Conservation (phyloP, 2,888 invertebrate genomes). For the Thymelicus lineola region DNA sequence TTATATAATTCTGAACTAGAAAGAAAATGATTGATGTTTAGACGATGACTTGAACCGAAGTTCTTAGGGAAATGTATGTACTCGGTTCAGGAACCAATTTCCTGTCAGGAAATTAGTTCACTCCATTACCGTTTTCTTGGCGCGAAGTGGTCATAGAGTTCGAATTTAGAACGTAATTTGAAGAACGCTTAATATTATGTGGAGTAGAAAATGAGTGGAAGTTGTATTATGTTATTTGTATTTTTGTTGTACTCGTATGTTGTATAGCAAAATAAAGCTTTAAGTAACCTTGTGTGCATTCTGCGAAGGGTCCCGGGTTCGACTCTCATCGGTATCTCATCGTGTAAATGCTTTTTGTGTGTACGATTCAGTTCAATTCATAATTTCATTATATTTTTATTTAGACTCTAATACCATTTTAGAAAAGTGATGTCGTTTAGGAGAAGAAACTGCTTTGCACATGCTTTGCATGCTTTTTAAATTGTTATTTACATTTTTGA, state of each 20-base stretch:
- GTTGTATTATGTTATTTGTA: neutral
- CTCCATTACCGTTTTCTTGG: conserved; percentile 52
- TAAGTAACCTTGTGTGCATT: neutral
- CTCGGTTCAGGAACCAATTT: conserved; percentile 69
- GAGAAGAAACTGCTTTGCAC: too few relatives aligned
- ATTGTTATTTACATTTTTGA: too few relatives aligned
- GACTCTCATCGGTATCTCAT: too few relatives aligned
- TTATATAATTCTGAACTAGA: conserved; percentile 26
- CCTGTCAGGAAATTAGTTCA: conserved; percentile 78
- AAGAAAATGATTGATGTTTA: conserved; percentile 61
- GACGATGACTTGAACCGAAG: conserved; percentile 60
- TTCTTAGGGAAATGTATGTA: conserved; percentile 67
- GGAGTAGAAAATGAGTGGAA: conserved; percentile 1
- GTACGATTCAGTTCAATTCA: too few relatives aligned
- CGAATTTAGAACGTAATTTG: conserved; percentile 12
- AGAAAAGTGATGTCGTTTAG: too few relatives aligned
- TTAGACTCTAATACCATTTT: too few relatives aligned
- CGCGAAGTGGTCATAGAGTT: conserved; percentile 41
- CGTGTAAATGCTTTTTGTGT: too few relatives aligned
- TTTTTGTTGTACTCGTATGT: neutral
- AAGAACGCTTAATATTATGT: conserved; percentile 3
- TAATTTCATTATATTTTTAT: too few relatives aligned
- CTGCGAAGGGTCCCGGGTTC: too few relatives aligned
- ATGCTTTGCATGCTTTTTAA: too few relatives aligned
- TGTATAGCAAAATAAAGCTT: neutral